phyloP scores from a whole-genome alignment of 1,140 invertebrate genomes.

The Triops longicaudatus region DNA sequence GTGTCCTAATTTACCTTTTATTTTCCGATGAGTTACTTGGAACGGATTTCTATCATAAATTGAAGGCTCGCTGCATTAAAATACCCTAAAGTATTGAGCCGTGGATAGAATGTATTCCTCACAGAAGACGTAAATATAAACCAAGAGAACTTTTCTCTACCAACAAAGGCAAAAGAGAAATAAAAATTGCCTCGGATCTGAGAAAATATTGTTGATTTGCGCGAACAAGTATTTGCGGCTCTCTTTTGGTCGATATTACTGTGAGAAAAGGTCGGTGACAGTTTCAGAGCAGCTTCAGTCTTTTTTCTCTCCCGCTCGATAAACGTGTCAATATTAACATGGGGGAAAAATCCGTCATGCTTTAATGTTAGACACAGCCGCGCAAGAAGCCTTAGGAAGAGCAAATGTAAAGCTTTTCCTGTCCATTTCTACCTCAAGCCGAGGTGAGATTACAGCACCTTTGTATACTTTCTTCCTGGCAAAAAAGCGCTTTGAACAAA shows the following conservation, averaged over 20 bases:
- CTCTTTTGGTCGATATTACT: not conserved
- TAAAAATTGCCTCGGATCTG: not conserved
- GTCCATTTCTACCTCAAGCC: not conserved
- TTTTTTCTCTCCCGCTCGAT: not conserved
- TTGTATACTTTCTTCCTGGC: not conserved
- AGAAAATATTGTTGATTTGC: not conserved
- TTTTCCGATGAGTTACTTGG: too few relatives aligned
- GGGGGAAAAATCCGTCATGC: not conserved
- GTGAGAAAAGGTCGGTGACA: not conserved
- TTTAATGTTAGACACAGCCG: not conserved
- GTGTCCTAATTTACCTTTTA: too few relatives aligned
- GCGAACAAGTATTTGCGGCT: slow-evolving; percentile 1
- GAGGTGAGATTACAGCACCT: not conserved
- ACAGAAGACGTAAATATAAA: too few relatives aligned
- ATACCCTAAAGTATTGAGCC: too few relatives aligned
- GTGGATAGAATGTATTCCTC: too few relatives aligned
- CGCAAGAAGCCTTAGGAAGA: not conserved
- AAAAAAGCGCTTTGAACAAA: not conserved
- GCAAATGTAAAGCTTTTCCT: not conserved
- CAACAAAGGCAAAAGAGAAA: too few relatives aligned
- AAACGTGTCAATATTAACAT: not conserved
- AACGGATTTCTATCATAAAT: too few relatives aligned
- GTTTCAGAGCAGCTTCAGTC: not conserved
- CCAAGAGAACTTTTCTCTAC: too few relatives aligned
- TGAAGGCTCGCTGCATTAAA: too few relatives aligned